Conservation (phyloP, 2,113 vertebrate genomes). For the Megaceryle torquata region DNA sequence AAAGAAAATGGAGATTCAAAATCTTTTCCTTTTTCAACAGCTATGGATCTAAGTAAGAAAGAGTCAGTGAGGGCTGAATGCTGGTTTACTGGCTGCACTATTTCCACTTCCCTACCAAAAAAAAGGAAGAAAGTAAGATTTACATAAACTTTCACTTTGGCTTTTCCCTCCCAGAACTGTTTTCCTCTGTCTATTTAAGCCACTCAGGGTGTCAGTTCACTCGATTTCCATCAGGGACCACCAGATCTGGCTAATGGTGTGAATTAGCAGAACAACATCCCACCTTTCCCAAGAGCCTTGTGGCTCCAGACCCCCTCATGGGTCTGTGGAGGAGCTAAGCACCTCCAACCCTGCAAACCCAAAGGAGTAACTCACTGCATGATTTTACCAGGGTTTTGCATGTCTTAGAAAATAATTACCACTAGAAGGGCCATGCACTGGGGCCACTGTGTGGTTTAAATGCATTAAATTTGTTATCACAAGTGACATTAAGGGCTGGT, state of each 20-base stretch:
- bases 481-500: background rate
- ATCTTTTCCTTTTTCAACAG: background rate
- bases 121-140: background rate
- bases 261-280: background rate
- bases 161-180: background rate
- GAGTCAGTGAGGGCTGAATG: background rate
- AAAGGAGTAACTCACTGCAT: background rate
- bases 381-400: background rate
- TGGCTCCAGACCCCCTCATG: background rate
- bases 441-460: background rate
- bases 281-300: background rate
- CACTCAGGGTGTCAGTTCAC: background rate
- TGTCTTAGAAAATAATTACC: background rate
- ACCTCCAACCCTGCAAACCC: background rate
- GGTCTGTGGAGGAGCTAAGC: background rate
- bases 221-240: background rate
- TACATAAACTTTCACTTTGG: background rate
- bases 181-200: background rate
- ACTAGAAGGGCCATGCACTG: background rate
- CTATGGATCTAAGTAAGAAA: background rate
- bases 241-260: background rate
- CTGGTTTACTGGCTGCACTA: background rate
- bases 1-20: background rate
- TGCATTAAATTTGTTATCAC: background rate
- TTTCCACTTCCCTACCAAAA: background rate